Percentiles rank a stretch among this genome's conserved stretches.
Conservation (phyloP, 2,797 vertebrate genomes). For the Choloepus didactylus region DNA sequence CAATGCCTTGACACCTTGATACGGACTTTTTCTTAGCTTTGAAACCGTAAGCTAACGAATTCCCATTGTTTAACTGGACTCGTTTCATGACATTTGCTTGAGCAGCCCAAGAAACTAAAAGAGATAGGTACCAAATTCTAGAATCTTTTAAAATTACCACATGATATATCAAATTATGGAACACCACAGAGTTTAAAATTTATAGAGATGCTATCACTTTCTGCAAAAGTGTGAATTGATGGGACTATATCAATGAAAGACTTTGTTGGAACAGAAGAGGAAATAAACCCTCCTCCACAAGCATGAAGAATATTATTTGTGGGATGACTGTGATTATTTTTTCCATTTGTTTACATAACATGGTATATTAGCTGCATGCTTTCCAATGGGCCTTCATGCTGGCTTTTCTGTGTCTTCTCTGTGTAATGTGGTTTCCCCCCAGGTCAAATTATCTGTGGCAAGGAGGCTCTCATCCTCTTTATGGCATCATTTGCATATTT, state of each 20-base stretch:
- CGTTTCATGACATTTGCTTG: too few relatives aligned
- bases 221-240: background rate
- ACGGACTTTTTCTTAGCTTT: too few relatives aligned
- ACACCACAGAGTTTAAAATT: slow-evolving; percentile 21
- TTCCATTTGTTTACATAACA: slow-evolving; percentile 29
- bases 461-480: slow-evolving; percentile 20
- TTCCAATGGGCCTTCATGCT: slow-evolving; percentile 48
- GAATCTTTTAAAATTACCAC: background rate
- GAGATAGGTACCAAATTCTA: background rate
- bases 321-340: background rate
- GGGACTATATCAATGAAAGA: background rate
- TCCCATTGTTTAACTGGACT: too few relatives aligned
- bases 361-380: background rate
- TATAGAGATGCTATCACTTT: background rate
- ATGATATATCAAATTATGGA: background rate
- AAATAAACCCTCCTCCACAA: background rate
- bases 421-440: background rate
- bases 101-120: background rate
- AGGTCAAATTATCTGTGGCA: slow-evolving; percentile 45
- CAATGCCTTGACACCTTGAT: too few relatives aligned
- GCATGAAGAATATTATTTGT: slow-evolving; percentile 41
- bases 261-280: background rate
- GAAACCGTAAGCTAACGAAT: too few relatives aligned
- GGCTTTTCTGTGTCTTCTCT: background rate
- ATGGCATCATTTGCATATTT: slow-evolving; percentile 58